These are phyloP conservation scores for Bombus haemorrhoidalis DNA, from an alignment of 1,140 invertebrate genomes.

Conservation along the genomic window DNA sequence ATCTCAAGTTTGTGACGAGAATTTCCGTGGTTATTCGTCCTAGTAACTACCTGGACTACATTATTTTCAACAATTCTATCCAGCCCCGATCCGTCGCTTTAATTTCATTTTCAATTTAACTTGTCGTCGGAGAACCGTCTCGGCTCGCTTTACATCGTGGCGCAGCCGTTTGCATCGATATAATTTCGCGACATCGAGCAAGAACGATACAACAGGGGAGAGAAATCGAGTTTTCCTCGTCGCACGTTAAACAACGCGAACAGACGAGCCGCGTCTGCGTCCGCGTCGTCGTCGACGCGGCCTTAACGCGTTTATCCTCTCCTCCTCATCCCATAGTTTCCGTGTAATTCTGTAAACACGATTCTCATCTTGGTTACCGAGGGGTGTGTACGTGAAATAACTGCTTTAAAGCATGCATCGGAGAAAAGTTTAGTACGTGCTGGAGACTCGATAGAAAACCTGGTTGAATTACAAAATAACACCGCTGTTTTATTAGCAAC, in stretches of 20 bases:
- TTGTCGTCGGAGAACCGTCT: not conserved
- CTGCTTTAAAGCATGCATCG: not conserved
- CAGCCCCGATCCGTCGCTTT: not conserved
- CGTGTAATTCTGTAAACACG: not conserved
- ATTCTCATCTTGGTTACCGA: not conserved
- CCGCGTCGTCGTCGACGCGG: not conserved
- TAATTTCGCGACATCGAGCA: not conserved
- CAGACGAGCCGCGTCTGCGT: not conserved
- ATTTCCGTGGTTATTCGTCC: not conserved
- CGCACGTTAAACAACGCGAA: not conserved
- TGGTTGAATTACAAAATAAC: not conserved
- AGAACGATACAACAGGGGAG: not conserved
- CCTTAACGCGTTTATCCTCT: conserved; percentile 6
- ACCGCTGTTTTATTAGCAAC: not conserved
- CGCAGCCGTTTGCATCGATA: not conserved
- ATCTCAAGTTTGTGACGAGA: not conserved
- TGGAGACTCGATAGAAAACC: not conserved
- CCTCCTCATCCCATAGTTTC: no score
- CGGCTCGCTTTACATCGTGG: not conserved
- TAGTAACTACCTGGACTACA: not conserved
- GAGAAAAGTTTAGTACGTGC: not conserved
- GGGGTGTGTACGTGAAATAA: not conserved
- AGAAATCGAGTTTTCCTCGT: not conserved
- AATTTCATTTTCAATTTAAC: conserved; percentile 39
- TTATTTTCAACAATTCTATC: conserved; percentile 5